A percentile compares a stretch with the other conserved stretches of the same genome.
These are phyloP conservation scores for Loripinus fragilis DNA, from an alignment of 2,888 invertebrate species.

Conservation along the genomic window DNA sequence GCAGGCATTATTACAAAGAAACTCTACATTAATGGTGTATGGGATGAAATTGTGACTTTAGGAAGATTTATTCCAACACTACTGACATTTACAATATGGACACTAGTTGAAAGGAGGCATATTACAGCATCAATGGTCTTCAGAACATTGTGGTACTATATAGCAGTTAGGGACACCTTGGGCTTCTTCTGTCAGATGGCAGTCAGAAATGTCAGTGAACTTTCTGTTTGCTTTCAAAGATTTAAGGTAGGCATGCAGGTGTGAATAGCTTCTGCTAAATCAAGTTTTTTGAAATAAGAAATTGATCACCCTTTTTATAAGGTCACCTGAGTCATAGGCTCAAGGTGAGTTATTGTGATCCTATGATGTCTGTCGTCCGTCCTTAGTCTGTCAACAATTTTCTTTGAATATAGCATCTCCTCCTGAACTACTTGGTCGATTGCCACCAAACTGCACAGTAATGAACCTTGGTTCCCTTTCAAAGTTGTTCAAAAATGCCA, in stretches of 20 bases:
- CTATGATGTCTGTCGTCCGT: too few species aligned
- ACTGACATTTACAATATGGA: not conserved
- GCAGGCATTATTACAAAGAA: not conserved
- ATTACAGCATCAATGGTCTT: not conserved
- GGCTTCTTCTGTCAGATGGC: slow-evolving; percentile 16
- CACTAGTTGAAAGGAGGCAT: not conserved
- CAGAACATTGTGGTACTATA: not conserved
- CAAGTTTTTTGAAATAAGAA: too few species aligned
- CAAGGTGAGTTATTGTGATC: too few species aligned
- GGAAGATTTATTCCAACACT: not conserved
- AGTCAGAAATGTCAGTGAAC: not conserved
- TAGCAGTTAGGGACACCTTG: not conserved
- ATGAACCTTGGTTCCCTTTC: too few species aligned
- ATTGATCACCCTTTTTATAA: too few species aligned
- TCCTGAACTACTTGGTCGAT: too few species aligned
- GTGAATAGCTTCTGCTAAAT: too few species aligned
- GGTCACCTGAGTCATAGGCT: too few species aligned
- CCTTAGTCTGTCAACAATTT: too few species aligned
- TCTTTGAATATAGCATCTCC: too few species aligned
- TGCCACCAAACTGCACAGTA: too few species aligned
- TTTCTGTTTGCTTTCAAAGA: not conserved
- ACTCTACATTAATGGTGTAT: slow-evolving; percentile 1
- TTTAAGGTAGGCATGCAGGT: slow-evolving; percentile 3
- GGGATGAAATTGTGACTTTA: not conserved
- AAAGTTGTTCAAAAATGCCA: too few species aligned